phyloP scores from a whole-genome alignment of 2,797 vertebrate genomes.

The Emys orbicularis region DNA sequence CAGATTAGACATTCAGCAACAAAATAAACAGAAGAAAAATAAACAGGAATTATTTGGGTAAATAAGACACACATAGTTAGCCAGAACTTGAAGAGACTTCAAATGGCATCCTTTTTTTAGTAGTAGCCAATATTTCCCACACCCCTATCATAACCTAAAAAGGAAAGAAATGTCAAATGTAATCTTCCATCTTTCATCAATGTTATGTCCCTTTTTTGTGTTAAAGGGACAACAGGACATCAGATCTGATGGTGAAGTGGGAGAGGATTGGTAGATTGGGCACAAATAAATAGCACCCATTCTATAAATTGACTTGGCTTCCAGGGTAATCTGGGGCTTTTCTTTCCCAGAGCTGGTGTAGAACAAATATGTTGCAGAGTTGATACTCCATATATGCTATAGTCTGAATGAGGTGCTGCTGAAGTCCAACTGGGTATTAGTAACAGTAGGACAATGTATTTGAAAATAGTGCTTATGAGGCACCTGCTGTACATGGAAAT shows the following conservation, averaged over 20 bases:
- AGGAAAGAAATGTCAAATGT: background rate
- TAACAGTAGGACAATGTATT: background rate
- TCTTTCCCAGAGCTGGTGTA: background rate
- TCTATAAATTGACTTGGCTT: background rate
- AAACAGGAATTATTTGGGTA: background rate
- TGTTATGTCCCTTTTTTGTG: background rate
- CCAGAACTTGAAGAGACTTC: background rate
- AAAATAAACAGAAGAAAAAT: background rate
- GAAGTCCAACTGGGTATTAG: background rate
- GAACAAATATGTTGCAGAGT: background rate
- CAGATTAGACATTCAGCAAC: background rate
- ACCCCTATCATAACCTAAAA: background rate
- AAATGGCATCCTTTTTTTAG: background rate
- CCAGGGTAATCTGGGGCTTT: background rate
- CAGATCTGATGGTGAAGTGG: background rate
- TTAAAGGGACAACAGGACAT: background rate
- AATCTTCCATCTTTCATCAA: fast-evolving
- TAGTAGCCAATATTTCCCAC: background rate
- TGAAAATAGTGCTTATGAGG: background rate
- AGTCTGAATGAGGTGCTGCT: background rate
- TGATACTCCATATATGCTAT: background rate
- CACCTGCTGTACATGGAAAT: fast-evolving
- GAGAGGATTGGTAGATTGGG: background rate
- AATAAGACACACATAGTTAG: background rate
- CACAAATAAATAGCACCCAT: background rate